Percentiles rank a stretch among this genome's conserved stretches.
phyloP scores from a whole-genome alignment of 2,888 invertebrate species.

The Oscheius myriophilus region DNA sequence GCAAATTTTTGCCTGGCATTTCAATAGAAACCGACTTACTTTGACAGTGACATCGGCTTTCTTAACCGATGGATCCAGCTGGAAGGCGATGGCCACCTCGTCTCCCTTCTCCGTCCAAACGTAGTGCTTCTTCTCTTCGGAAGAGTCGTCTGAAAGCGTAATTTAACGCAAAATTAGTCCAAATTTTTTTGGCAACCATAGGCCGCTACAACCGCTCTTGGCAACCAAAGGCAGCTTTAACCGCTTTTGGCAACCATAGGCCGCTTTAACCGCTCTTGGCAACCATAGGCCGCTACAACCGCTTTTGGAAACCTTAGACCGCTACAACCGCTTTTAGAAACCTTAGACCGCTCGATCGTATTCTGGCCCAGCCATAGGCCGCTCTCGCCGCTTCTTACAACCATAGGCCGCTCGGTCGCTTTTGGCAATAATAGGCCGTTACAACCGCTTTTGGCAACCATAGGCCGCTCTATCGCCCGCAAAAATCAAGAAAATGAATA shows the following conservation, averaged over 20 bases:
- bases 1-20: not conserved
- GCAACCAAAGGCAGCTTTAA: not conserved
- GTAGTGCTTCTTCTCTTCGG: constrained; percentile 17
- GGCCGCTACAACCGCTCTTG: not conserved
- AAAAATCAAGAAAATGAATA: not conserved
- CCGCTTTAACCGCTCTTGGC: not conserved
- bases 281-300: not conserved
- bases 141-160: not conserved
- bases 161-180: not conserved
- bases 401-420: not conserved
- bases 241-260: too few relatives aligned
- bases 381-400: not conserved
- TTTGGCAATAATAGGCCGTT: too few relatives aligned
- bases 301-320: not conserved
- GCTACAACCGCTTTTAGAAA: too few relatives aligned
- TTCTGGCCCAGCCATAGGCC: not conserved
- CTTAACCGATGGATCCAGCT: constrained; percentile 23
- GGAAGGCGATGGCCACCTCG: constrained; percentile 23
- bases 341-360: too few relatives aligned
- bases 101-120: constrained; percentile 28
- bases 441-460: too few relatives aligned
- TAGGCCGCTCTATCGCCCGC: too few relatives aligned
- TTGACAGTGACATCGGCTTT: constrained; percentile 22
- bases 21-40: not conserved
- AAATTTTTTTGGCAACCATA: constrained; percentile 4